Evolutionary conservation across 2,888 invertebrate species (phyloP).

Genomic region (Matsumyia berberina): DNA sequence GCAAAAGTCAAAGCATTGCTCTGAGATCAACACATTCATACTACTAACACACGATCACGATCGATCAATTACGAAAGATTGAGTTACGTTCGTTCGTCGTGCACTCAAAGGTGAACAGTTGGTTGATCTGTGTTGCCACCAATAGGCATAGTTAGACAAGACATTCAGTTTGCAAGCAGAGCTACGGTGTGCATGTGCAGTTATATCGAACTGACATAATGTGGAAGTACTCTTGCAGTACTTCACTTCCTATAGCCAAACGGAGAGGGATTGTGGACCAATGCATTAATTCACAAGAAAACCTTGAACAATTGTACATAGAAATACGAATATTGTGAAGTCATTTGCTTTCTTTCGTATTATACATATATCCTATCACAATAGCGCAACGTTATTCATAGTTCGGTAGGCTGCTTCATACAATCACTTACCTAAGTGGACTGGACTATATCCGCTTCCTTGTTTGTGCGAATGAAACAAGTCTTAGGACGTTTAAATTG

Average conservation of each 20-base stretch:
- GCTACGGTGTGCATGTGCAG: neutral
- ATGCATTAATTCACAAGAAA: neutral
- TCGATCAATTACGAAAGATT: constrained; percentile 25
- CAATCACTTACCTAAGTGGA: too few relatives aligned
- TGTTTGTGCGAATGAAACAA: too few relatives aligned
- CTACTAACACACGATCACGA: constrained; percentile 32
- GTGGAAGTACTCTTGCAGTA: neutral
- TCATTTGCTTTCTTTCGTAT: too few relatives aligned
- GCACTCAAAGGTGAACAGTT: constrained; percentile 39
- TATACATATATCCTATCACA: too few relatives aligned
- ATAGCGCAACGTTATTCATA: too few relatives aligned
- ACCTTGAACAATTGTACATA: neutral
- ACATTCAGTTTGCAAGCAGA: neutral
- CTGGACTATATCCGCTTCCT: too few relatives aligned
- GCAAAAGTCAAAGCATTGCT: neutral
- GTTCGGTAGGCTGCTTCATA: too few relatives aligned
- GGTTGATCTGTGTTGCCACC: constrained; percentile 9
- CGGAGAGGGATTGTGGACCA: neutral
- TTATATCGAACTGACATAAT: neutral
- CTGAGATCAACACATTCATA: neutral
- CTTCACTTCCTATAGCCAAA: neutral
- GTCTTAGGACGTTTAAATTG: too few relatives aligned
- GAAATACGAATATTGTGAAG: too few relatives aligned
- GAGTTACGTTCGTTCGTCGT: constrained; percentile 37
- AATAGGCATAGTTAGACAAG: neutral